phyloP scores from a whole-genome alignment of 92 coral and sea anemone genomes.

The Porites evermanni region DNA sequence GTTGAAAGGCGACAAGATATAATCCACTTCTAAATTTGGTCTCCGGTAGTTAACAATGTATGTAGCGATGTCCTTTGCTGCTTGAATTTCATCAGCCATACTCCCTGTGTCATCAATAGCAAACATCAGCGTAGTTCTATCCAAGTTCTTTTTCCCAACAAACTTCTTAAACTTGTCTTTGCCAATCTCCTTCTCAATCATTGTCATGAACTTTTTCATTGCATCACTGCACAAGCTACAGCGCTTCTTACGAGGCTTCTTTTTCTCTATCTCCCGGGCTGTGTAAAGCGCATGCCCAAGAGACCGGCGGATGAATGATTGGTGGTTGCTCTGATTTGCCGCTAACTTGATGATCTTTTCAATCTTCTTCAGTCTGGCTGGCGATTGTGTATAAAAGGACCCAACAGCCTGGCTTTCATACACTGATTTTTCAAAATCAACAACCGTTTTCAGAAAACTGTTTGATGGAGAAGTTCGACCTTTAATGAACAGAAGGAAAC shows the following conservation, averaged over 20 bases:
- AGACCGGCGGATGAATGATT: constrained; percentile 60
- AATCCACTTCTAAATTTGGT: constrained; percentile 40
- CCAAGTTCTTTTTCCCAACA: constrained; percentile 23
- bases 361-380: constrained; percentile 32
- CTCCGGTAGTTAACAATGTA: constrained; percentile 41
- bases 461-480: constrained; percentile 40
- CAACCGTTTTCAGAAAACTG: constrained; percentile 59
- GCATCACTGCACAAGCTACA: constrained; percentile 21
- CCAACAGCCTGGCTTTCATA: constrained; percentile 56
- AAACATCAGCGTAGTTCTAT: constrained; percentile 54
- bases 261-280: constrained; percentile 34
- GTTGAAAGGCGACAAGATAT: constrained; percentile 67
- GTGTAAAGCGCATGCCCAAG: constrained; percentile 63
- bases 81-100: constrained; percentile 53
- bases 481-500: too few species aligned
- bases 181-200: constrained; percentile 27
- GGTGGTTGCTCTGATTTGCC: constrained; percentile 36
- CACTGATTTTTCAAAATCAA: constrained; percentile 68
- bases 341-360: constrained; percentile 51
- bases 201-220: constrained; percentile 46
- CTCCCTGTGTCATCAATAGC: constrained; percentile 75
- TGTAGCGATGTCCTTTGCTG: constrained; percentile 54
- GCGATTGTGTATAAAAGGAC: constrained; percentile 22
- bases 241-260: constrained; percentile 43
- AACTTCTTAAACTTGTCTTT: constrained; percentile 21